Evolutionary conservation across 2,113 vertebrate species (phyloP), one percentile per base, ranked within the genome.

Genomic region (Nothoprocta pentlandii): DNA sequence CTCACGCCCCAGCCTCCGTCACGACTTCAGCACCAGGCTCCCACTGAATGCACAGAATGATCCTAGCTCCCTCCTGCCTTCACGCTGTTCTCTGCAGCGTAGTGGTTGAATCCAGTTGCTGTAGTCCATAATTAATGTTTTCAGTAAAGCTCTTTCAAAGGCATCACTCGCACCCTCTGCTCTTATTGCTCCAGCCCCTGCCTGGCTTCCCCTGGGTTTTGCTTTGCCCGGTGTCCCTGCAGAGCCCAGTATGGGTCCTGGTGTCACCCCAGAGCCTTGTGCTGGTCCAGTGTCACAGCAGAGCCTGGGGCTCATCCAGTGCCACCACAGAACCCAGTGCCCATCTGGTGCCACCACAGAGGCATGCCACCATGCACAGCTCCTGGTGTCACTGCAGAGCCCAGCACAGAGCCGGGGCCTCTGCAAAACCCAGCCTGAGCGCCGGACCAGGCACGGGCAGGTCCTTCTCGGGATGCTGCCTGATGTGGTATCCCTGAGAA

Each of bases 51-150:
- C 61, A 23, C 19, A 73, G 25, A 53, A 53, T 58, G 76, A 76
- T 28, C 76, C 12, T 59, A 34, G 61, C 73, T 63, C 54, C 4
- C 0, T 28, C 56, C 66, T 89, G 87, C 62, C 79, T 73, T 82
- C 44, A 53, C 36, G 64, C 14, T 26, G 26, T 62, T 28, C 21
- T 69, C 82, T 69, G 79, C 62, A 41, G 68, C 64, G 58, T 10
- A 76, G 54, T 62, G 22, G 39, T 87, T 87, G 53, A 53, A 85
- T 90, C 75, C 4, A 44, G 81, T 92, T 93, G 17, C 61, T 95
- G 58, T 39, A 71, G 39, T 36, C 47, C 58, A 21, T 84, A 93
- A 92, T 89, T 75, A 94, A 81, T 79, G 76, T 53, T 92, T 92
- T 79, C 62, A 64, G 80, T 71, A 87, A 92, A 88, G 42, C 1